Base-by-base conservation (phyloP, 2,888 invertebrate species). In the Chirona hameri region DNA sequence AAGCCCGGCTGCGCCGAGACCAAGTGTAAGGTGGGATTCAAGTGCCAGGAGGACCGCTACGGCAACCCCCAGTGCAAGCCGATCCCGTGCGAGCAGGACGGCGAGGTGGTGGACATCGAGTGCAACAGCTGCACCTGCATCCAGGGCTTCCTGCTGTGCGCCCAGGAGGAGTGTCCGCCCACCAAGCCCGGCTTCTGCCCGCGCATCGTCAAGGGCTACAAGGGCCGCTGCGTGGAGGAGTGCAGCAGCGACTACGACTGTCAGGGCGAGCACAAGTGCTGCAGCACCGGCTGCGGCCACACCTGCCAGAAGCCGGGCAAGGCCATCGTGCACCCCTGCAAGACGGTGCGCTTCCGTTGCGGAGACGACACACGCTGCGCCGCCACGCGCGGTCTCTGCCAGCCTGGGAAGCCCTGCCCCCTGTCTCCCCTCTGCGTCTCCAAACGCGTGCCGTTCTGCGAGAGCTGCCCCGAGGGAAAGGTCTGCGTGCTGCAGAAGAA, bases 121-220 rank as follows among this genome's bases (percentile, higher is more conserved):
- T 76, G 76, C 39, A 76, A 76, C 76, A 76, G 76, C 39, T 76
- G 76, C 76, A 76, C 76, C 21, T 76, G 76, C 39, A 76, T 76
- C 76, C 76, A 76, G 39, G 76, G 76, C 39, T 76, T 76, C 76
- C 76, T 76, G 39, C 76, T 76, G 15, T 76, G 76, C 39, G 31
- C 76, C 18, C 76, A 76, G 39, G 76, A 76, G 39, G 76, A 76
- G 39, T 76, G 76, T 39, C 76, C 76, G 18, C 76, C 76, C 18
- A 24, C 24, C 39, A 76, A 76, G 76, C 76, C 76, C 39, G 76
- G 76, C 76, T 76, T 76, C 39, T 76, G 76, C 39, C 76, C 76
- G 31, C 76, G 76, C 31, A 15, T 76, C 76, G 76, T 76, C 39
- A 76, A 39, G 39, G 76, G 76, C 31, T 76, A 76, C 39, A 31